These are phyloP conservation scores for Latheticus oryzae DNA, from an alignment of 2,888 invertebrate species.

Conservation along the genomic window DNA sequence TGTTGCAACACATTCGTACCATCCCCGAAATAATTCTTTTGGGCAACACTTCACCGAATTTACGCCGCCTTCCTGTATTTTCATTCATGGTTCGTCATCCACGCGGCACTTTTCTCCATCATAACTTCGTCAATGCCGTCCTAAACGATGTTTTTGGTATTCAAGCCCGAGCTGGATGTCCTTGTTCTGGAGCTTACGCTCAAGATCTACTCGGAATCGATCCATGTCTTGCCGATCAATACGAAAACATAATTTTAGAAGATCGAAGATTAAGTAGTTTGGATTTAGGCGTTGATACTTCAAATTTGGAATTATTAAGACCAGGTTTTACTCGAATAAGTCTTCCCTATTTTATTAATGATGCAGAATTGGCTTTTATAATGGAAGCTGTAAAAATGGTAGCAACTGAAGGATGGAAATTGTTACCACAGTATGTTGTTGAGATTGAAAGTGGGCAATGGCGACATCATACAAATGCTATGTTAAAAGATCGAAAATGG, in stretches of 20 bases:
- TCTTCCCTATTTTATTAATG: constrained; percentile 86
- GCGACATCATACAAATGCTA: constrained; percentile 84
- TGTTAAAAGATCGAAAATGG: constrained; percentile 86
- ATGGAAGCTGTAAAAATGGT: constrained; percentile 88
- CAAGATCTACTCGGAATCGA: constrained; percentile 88
- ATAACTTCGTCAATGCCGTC: constrained; percentile 87
- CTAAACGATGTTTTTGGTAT: constrained; percentile 94
- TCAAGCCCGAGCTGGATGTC: constrained; percentile 83
- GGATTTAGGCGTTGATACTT: constrained; percentile 64
- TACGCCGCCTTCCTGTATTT: constrained; percentile 82
- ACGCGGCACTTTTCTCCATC: constrained; percentile 85
- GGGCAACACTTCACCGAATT: constrained; percentile 76
- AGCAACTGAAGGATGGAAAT: constrained; percentile 89
- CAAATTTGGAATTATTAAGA: constrained; percentile 77
- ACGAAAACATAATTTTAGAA: constrained; percentile 77
- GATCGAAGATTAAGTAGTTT: constrained; percentile 69
- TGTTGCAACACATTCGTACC: constrained; percentile 80
- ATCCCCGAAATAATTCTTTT: constrained; percentile 83
- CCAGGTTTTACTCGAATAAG: constrained; percentile 90
- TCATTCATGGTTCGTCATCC: constrained; percentile 88
- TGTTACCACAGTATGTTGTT: constrained; percentile 88
- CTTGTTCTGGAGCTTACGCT: constrained; percentile 87
- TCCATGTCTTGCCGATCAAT: constrained; percentile 78
- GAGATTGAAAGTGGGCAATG: constrained; percentile 91
- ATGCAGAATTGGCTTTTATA: constrained; percentile 82